Percentiles rank a stretch among this genome's conserved stretches.
These are phyloP conservation scores for Telmatherina bonti DNA, from an alignment of 2,797 vertebrate genomes.

Conservation along the genomic window DNA sequence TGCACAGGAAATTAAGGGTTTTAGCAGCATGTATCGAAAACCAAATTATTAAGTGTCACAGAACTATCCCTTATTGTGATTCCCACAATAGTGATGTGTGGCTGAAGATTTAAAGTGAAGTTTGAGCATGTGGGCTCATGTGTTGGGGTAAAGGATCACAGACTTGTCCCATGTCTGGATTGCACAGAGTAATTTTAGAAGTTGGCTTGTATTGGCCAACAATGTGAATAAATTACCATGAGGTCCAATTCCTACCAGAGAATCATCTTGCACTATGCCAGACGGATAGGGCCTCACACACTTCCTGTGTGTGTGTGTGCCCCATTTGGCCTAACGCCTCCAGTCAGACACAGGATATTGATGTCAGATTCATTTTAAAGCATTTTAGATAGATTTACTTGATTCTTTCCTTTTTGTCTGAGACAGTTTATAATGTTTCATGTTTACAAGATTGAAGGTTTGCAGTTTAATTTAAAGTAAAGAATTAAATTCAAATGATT, in stretches of 20 bases:
- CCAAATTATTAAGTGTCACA: neutral
- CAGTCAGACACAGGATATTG: constrained; percentile 57
- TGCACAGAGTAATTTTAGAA: constrained; percentile 17
- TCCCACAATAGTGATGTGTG: neutral
- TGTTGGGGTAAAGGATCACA: constrained; percentile 1
- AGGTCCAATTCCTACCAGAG: constrained; percentile 40
- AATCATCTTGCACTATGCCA: constrained; percentile 54
- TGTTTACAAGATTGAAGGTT: neutral
- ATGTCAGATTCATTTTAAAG: constrained; percentile 50
- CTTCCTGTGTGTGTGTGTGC: constrained; percentile 51
- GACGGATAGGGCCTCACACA: constrained; percentile 63
- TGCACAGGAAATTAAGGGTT: neutral
- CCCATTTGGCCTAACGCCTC: constrained; percentile 46
- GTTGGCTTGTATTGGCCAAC: constrained; percentile 47
- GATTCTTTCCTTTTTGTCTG: neutral
- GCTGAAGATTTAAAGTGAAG: neutral
- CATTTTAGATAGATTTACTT: constrained; percentile 12
- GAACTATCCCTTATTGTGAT: neutral
- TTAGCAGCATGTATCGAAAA: neutral
- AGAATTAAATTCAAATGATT: neutral
- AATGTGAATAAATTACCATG: constrained; percentile 54
- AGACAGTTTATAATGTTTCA: neutral
- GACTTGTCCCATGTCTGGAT: constrained; percentile 33
- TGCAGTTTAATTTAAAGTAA: no score
- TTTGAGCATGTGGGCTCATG: neutral